These are phyloP conservation scores for Acanthacorydalis orientalis DNA, from an alignment of 2,888 invertebrate species.

Conservation along the genomic window DNA sequence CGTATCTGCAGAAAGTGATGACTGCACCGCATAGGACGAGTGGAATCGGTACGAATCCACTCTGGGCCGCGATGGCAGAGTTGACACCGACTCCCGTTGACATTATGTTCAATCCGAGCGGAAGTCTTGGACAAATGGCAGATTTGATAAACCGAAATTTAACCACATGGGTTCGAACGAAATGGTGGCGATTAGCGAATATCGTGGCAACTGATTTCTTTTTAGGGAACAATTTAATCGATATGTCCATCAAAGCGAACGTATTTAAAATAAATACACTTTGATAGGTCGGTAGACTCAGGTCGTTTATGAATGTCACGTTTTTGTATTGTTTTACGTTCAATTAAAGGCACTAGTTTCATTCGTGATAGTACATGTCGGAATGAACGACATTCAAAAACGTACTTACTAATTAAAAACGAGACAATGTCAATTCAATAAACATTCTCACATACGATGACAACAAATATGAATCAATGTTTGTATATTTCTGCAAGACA, in stretches of 20 bases:
- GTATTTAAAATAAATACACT: conserved; percentile 2
- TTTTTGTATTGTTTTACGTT: too few relatives aligned
- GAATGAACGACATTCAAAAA: too few relatives aligned
- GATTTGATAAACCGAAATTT: conserved; percentile 51
- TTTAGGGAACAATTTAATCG: conserved; percentile 51
- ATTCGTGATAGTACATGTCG: too few relatives aligned
- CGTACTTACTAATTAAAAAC: too few relatives aligned
- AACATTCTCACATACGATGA: too few relatives aligned
- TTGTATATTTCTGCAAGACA: too few relatives aligned
- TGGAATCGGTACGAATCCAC: conserved; percentile 28
- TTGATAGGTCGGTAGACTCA: background rate
- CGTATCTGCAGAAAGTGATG: conserved; percentile 27
- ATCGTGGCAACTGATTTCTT: conserved; percentile 60
- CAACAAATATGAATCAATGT: too few relatives aligned
- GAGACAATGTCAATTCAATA: too few relatives aligned
- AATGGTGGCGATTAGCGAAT: conserved; percentile 50
- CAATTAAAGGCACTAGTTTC: too few relatives aligned
- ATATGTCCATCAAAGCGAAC: conserved; percentile 40
- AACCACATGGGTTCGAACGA: conserved; percentile 45
- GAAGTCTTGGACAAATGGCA: conserved; percentile 45
- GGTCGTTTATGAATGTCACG: too few relatives aligned
- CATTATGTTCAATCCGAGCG: conserved; percentile 39
- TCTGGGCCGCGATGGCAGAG: conserved; percentile 57
- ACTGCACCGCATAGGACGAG: conserved; percentile 25
- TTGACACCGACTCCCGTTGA: conserved; percentile 48